Evolutionary conservation across 2,113 vertebrate genomes (phyloP).

Genomic region (Xerus inauris): DNA sequence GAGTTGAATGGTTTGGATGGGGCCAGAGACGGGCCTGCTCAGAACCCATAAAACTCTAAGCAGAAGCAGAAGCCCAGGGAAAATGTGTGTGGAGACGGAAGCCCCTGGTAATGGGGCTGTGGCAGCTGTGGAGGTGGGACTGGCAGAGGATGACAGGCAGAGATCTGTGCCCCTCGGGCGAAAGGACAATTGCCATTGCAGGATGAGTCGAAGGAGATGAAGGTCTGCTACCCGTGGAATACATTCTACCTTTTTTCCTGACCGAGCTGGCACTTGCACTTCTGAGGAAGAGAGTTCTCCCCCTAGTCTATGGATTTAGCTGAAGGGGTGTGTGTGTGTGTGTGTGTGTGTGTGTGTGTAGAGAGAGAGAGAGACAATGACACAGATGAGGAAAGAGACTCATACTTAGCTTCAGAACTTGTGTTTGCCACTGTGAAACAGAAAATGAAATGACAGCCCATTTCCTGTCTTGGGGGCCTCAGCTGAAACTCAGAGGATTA

Average conservation of each 20-base stretch:
- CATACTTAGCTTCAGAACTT: not conserved
- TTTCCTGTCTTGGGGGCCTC: not conserved
- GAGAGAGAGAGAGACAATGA: not conserved
- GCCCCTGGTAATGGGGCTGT: not conserved
- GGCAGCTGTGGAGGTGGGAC: not conserved
- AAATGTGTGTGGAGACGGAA: not conserved
- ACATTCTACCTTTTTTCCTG: slow-evolving; percentile 46
- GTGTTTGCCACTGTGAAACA: not conserved
- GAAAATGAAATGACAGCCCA: not conserved
- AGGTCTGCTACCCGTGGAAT: not conserved
- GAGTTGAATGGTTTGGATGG: not conserved
- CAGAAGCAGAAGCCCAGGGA: not conserved
- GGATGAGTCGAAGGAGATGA: not conserved
- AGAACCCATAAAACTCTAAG: slow-evolving; percentile 12
- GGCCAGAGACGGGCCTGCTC: not conserved
- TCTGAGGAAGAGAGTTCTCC: not conserved
- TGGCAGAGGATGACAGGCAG: not conserved
- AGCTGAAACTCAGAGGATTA: not conserved
- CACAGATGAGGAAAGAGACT: not conserved
- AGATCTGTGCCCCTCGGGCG: not conserved
- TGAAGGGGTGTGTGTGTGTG: not conserved
- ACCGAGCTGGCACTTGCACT: not conserved
- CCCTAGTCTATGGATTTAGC: slow-evolving; percentile 27
- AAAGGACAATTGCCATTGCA: not conserved
- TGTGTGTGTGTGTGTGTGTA: not conserved